Conservation (phyloP, 2,113 vertebrate species). For the Pandion haliaetus region DNA sequence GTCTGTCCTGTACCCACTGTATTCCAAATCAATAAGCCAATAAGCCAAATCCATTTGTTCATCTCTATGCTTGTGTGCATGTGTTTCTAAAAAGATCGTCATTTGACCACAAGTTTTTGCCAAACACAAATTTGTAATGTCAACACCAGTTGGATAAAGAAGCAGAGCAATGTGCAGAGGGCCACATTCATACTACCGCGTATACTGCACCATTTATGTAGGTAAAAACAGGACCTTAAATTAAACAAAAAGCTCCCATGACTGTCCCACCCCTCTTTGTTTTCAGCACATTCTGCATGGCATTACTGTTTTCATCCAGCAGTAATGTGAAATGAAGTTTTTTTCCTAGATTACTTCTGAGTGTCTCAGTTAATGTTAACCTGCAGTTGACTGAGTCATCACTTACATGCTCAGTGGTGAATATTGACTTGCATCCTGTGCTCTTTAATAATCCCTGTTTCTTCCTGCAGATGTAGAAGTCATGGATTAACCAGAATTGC, state of each 20-base stretch:
- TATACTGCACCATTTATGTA: background rate
- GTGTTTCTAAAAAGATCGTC: background rate
- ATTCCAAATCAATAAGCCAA: background rate
- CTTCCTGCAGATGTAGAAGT: background rate
- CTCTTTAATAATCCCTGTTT: background rate
- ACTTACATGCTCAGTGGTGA: background rate
- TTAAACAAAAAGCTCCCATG: background rate
- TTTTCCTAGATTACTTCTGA: background rate
- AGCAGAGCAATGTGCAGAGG: background rate
- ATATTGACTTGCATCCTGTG: background rate
- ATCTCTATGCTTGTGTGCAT: background rate
- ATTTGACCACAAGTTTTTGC: background rate
- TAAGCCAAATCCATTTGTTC: background rate
- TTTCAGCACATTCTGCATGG: background rate
- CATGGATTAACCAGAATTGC: background rate
- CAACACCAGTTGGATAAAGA: background rate
- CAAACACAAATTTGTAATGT: background rate
- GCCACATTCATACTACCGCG: background rate
- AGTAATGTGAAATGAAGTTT: background rate
- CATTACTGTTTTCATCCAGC: background rate
- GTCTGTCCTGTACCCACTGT: background rate
- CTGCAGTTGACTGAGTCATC: background rate
- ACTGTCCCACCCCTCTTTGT: background rate
- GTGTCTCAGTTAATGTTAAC: background rate
- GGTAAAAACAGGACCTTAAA: background rate